Evolutionary conservation across 2,797 vertebrate species (phyloP).

Genomic region (Leucoraja ocellata): DNA sequence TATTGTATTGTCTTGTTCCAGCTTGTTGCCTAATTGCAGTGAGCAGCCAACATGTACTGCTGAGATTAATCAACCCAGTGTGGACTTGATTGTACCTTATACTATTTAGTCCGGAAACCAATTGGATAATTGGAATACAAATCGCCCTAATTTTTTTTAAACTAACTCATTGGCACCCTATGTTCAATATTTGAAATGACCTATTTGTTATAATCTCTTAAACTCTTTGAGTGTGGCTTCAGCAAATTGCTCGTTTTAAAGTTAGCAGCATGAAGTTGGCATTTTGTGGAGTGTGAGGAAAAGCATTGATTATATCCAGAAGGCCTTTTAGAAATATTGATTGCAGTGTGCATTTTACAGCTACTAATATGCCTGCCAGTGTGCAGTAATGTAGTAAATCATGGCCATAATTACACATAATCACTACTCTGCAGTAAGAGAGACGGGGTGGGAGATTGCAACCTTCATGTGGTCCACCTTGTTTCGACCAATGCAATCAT

Average conservation of each 20-base stretch:
- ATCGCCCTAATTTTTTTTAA: background rate
- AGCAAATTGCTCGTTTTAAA: background rate
- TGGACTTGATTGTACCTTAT: background rate
- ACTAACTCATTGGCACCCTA: no score
- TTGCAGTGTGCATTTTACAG: background rate
- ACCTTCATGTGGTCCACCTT: no score
- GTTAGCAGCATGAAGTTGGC: background rate
- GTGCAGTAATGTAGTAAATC: background rate
- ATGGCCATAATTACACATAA: background rate
- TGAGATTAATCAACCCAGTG: background rate
- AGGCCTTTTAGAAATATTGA: background rate
- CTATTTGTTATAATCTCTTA: background rate
- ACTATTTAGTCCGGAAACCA: background rate
- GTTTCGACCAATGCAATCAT: no score
- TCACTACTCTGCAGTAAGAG: background rate
- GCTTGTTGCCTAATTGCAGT: background rate
- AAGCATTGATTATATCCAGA: background rate
- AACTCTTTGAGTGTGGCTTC: background rate
- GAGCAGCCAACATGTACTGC: background rate
- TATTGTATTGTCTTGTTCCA: no score
- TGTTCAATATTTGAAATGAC: background rate
- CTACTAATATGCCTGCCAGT: background rate
- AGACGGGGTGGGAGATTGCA: no score
- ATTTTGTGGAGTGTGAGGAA: background rate
- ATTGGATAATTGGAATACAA: background rate